These are phyloP conservation scores for Melinopterus prodromus DNA, from an alignment of 2,888 invertebrate genomes.

Conservation along the genomic window DNA sequence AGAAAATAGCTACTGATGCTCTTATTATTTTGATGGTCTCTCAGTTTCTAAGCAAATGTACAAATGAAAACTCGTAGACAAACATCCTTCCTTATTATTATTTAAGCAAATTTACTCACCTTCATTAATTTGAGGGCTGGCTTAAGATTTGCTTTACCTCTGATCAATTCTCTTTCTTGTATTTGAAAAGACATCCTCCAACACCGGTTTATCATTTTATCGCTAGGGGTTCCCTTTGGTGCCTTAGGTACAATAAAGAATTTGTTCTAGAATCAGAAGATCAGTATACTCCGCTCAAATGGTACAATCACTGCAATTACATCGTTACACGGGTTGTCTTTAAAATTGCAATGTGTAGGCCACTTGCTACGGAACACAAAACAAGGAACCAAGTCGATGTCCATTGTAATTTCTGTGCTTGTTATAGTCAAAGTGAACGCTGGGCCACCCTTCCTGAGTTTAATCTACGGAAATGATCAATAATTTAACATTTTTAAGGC, in stretches of 20 bases:
- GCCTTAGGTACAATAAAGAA: constrained; percentile 56
- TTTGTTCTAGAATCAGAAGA: constrained; percentile 42
- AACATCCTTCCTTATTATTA: background rate
- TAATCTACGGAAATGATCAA: constrained; percentile 27
- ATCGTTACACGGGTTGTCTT: constrained; percentile 42
- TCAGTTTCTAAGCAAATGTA: constrained; percentile 56
- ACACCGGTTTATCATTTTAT: constrained; percentile 41
- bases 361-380: constrained; percentile 51
- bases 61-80: background rate
- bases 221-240: constrained; percentile 42
- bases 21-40: constrained; percentile 54
- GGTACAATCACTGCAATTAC: background rate
- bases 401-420: constrained; percentile 55
- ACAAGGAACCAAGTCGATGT: constrained; percentile 61
- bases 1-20: constrained; percentile 61
- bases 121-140: constrained; percentile 54
- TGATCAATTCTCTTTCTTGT: constrained; percentile 56
- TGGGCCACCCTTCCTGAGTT: constrained; percentile 58
- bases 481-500: constrained; percentile 6
- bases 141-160: constrained; percentile 48
- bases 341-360: constrained; percentile 49
- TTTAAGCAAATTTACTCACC: constrained; percentile 39
- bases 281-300: background rate
- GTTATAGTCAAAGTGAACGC: constrained; percentile 64
- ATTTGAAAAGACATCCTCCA: constrained; percentile 60